Conservation (phyloP, 2,888 invertebrate species). For the Erebia palarica region DNA sequence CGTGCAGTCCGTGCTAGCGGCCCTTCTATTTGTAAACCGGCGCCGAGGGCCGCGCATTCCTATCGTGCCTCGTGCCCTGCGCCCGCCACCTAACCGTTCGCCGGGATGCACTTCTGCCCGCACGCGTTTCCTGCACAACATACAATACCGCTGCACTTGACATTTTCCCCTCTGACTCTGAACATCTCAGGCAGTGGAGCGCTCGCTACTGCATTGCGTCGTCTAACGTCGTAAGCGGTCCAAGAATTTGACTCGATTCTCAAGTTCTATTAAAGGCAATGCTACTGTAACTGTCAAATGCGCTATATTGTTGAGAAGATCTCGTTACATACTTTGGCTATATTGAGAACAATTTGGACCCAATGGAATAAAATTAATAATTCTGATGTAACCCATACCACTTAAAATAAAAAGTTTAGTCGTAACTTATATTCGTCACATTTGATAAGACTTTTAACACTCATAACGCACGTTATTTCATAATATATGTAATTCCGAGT, state of each 20-base stretch:
- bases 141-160: conserved; percentile 56
- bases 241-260: conserved; percentile 49
- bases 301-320: conserved; percentile 57
- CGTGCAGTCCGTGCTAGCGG: conserved; percentile 75
- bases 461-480: no score
- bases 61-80: conserved; percentile 69
- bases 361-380: background rate
- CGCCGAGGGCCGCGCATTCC: conserved; percentile 80
- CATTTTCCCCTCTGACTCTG: conserved; percentile 46
- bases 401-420: no score
- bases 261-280: conserved; percentile 57
- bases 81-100: conserved; percentile 55
- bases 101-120: conserved; percentile 50
- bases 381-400: no score
- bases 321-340: conserved; percentile 54
- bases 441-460: no score
- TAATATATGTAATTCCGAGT: no score
- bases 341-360: conserved; percentile 34
- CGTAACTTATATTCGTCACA: no score
- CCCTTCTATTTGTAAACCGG: conserved; percentile 82
- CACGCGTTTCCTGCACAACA: conserved; percentile 41
- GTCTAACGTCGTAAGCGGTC: conserved; percentile 37
- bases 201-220: conserved; percentile 38
- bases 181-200: conserved; percentile 58
- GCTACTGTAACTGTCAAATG: conserved; percentile 64